A percentile compares a stretch with the other conserved stretches of the same genome.
phyloP scores from a whole-genome alignment of 2,797 vertebrate species.

The Melanotaenia parkinsoni region DNA sequence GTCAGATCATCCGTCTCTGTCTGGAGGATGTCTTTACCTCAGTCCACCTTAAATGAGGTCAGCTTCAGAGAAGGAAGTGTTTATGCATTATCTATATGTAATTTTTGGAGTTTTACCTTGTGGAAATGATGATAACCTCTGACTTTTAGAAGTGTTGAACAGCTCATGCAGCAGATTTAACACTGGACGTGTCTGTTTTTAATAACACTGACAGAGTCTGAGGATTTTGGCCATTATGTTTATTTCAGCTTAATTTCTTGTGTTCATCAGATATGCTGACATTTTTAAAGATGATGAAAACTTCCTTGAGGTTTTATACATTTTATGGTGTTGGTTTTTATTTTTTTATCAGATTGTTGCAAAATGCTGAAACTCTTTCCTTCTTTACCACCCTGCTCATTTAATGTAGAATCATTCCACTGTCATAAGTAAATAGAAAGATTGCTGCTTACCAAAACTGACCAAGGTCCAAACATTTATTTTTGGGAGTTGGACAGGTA shows the following conservation, averaged over 20 bases:
- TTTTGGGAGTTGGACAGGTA: not conserved
- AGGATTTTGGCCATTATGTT: not conserved
- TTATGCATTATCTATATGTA: not conserved
- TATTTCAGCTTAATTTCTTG: not conserved
- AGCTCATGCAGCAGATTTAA: not conserved
- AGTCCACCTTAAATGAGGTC: not conserved
- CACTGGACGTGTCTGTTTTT: too few relatives aligned
- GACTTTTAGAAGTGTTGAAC: not conserved
- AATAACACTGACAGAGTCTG: not conserved
- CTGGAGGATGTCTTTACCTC: not conserved
- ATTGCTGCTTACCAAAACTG: slow-evolving; percentile 5
- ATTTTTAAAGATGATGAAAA: too few relatives aligned
- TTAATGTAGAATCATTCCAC: not conserved
- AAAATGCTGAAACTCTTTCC: not conserved
- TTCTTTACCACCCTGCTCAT: not conserved
- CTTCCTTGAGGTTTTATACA: too few relatives aligned
- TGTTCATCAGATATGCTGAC: not conserved
- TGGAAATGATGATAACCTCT: not conserved
- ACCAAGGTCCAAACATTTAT: not conserved
- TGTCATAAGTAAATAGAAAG: slow-evolving; percentile 10
- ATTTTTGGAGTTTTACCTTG: not conserved
- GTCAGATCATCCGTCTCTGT: not conserved
- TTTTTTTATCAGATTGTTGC: too few relatives aligned
- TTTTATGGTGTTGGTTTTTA: not conserved
- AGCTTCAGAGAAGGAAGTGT: not conserved